Percentiles rank a stretch among this genome's conserved stretches.
phyloP scores from a whole-genome alignment of 2,888 invertebrate genomes.

The Miltochrista miniata region DNA sequence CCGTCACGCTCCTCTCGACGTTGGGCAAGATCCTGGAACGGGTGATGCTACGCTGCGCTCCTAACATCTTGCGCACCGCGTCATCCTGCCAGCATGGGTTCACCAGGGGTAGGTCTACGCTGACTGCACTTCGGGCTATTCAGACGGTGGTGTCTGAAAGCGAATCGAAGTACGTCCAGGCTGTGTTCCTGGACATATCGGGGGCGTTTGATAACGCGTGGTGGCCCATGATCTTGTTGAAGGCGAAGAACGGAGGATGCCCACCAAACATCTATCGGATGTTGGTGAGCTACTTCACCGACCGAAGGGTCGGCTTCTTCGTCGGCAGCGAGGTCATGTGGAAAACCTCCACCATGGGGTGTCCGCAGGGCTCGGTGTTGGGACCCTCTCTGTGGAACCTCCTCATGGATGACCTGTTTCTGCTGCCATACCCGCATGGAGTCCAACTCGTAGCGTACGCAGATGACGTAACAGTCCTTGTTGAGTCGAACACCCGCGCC shows the following conservation, averaged over 20 bases:
- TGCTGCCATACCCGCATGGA: too few relatives aligned
- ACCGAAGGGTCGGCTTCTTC: too few relatives aligned
- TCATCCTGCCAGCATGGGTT: conserved; percentile 39
- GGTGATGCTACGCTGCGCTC: background rate
- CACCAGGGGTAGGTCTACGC: background rate
- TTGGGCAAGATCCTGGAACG: conserved; percentile 44
- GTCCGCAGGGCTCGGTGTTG: too few relatives aligned
- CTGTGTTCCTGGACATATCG: conserved; percentile 40
- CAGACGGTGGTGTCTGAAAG: background rate
- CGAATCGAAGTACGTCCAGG: conserved; percentile 21
- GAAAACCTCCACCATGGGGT: too few relatives aligned
- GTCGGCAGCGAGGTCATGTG: too few relatives aligned
- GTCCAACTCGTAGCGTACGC: too few relatives aligned
- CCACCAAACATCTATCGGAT: background rate
- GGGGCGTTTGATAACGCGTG: conserved; percentile 47
- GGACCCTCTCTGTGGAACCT: too few relatives aligned
- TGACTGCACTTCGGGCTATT: conserved; percentile 1
- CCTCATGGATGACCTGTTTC: too few relatives aligned
- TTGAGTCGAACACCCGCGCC: too few relatives aligned
- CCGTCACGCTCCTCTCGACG: conserved; percentile 37
- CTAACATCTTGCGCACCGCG: background rate
- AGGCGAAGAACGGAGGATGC: conserved; percentile 26
- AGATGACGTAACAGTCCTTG: too few relatives aligned
- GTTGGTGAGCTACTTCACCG: too few relatives aligned
- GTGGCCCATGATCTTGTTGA: conserved; percentile 47